Evolutionary conservation across 1,140 invertebrate genomes (phyloP), one percentile per base, ranked within the genome.

Genomic region (Vanessa tameamea): DNA sequence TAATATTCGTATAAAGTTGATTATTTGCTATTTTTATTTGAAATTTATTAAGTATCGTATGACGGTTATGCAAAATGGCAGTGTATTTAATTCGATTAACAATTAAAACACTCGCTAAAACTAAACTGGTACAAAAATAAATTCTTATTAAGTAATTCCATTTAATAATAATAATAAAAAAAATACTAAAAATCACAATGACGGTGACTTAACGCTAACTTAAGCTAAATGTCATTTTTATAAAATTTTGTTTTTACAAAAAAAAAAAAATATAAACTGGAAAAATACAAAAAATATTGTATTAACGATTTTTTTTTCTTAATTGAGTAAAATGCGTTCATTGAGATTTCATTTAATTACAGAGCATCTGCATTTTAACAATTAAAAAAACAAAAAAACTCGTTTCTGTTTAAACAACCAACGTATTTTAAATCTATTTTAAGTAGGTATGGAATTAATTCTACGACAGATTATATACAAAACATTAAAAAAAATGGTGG

Each of bases 91-190:
- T 43, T 43, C 37, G 37, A 43, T 43, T 84, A 78, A 77, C 73
- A 84, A 83, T 83, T 79, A 37, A 61, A 61, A 61, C 69, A 74
- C 57, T 63, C 59, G 47, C 69, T 72, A 77, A 69, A 83, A 81
- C 69, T 83, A 87, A 85, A 81, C 72, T 81, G 83, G 79, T 91
- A 91, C 81, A 91, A 89, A 91, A 91, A 90, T 89, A 88, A 89
- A 82, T 78, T 73, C 81, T 85, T 84, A 87, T 76, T 70, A 79
- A 70, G 64, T 75, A 77, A 77, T 81, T 75, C 76, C 77, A 71
- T 84, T 83, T 78, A 80, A 79, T 78, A 78, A 65, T 78, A 80
- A 79, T 78, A 78, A 65, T 80, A 75, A 57, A 65, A 43, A 80
- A 84, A 87, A 79, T 87, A 86, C 81, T 84, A 81, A 84, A 83